These are phyloP conservation scores for Drosophila neotestacea DNA, from an alignment of 2,888 invertebrate genomes.

Conservation along the genomic window DNA sequence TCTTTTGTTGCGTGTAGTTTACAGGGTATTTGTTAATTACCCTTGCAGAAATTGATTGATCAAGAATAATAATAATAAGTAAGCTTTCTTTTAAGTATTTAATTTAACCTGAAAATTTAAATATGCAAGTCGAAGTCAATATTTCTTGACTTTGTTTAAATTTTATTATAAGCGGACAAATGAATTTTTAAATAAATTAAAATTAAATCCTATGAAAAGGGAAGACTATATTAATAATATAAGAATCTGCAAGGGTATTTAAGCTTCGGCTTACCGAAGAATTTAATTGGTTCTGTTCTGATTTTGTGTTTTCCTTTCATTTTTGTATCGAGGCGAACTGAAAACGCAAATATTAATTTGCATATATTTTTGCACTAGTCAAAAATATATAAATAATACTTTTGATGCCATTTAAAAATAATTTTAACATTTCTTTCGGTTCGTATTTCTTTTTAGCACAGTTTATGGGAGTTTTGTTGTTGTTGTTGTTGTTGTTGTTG, in stretches of 20 bases:
- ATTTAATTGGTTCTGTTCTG: not conserved
- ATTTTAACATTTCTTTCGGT: slow-evolving; percentile 34
- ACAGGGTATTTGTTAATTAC: not conserved
- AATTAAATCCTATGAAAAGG: not conserved
- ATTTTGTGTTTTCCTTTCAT: slow-evolving; percentile 4
- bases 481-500: slow-evolving; percentile 22
- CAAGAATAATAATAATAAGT: too few species aligned
- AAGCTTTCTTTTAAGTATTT: too few species aligned
- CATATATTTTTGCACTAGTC: slow-evolving; percentile 84
- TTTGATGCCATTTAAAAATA: slow-evolving; percentile 42
- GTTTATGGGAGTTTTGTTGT: slow-evolving; percentile 69
- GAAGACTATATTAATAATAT: not conserved
- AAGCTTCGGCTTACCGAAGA: slow-evolving; percentile 4
- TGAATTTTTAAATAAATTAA: too few species aligned
- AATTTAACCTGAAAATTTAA: too few species aligned
- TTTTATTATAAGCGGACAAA: too few species aligned
- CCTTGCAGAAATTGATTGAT: not conserved
- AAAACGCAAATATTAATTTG: slow-evolving; percentile 73
- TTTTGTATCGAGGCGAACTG: slow-evolving; percentile 36
- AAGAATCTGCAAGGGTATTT: slow-evolving; percentile 1
- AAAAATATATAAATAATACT: slow-evolving; percentile 84
- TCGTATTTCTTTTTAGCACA: slow-evolving; percentile 63
- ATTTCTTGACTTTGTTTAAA: too few species aligned
- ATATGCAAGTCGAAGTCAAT: too few species aligned
- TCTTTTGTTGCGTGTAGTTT: slow-evolving; percentile 14